These are phyloP conservation scores for Otocyon megalotis DNA, from an alignment of 2,113 vertebrate genomes.

Conservation along the genomic window DNA sequence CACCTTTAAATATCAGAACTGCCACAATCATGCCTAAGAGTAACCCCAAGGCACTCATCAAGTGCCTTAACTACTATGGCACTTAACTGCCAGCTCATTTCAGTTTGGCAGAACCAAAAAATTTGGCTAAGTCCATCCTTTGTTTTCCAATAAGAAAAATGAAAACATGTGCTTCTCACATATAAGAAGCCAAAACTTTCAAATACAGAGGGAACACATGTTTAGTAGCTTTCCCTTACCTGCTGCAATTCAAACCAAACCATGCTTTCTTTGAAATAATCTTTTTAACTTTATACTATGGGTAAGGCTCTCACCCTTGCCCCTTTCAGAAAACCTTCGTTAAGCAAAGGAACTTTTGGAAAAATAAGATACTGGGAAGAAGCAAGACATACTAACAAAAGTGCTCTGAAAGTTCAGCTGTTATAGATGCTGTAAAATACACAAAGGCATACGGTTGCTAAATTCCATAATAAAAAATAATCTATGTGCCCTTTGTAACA, in stretches of 20 bases:
- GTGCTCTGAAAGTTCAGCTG: background rate
- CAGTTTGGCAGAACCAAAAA: background rate
- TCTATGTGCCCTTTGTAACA: conserved; percentile 4
- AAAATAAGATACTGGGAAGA: conserved; percentile 22
- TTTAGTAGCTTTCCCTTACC: background rate
- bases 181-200: background rate
- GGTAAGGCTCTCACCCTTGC: background rate
- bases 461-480: conserved; percentile 26
- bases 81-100: background rate
- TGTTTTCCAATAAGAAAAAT: background rate
- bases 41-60: no score
- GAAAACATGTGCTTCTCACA: background rate
- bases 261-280: background rate
- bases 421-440: background rate
- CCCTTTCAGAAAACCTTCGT: background rate
- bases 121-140: background rate
- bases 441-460: background rate
- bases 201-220: background rate
- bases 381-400: background rate
- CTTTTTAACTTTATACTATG: conserved; percentile 7
- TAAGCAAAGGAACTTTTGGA: conserved; percentile 55
- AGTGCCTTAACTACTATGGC: background rate
- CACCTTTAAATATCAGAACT: background rate
- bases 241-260: conserved; percentile 18
- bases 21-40: background rate